phyloP scores from a whole-genome alignment of 2,888 invertebrate genomes.

The Lithophane semibrunnea region DNA sequence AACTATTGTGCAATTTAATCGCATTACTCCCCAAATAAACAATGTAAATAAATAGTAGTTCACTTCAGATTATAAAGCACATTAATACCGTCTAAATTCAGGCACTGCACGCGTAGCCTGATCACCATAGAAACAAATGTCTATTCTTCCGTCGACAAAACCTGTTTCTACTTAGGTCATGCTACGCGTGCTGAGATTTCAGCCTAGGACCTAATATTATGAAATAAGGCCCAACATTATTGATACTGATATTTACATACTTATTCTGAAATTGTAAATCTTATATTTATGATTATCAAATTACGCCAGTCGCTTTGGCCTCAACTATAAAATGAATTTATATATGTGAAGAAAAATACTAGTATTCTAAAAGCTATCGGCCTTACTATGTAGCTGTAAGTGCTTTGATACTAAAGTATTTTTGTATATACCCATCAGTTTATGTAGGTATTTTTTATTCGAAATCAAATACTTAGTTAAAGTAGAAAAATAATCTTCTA shows the following conservation, averaged over 20 bases:
- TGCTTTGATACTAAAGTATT: constrained; percentile 42
- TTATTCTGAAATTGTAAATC: constrained; percentile 2
- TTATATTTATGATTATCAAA: constrained; percentile 4
- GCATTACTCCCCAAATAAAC: neutral
- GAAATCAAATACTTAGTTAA: neutral
- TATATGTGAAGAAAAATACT: constrained; percentile 10
- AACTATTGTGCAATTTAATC: neutral
- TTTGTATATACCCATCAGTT: constrained; percentile 20
- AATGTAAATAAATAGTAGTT: neutral
- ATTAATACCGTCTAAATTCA: neutral
- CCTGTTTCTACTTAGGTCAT: no score
- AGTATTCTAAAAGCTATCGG: constrained; percentile 48
- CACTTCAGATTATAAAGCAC: constrained; percentile 16
- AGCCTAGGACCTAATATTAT: constrained; percentile 10
- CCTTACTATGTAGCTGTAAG: constrained; percentile 58
- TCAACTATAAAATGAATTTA: constrained; percentile 27
- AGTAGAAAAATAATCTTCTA: neutral
- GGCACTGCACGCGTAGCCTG: neutral
- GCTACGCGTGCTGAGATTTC: neutral
- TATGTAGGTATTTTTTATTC: constrained; percentile 6
- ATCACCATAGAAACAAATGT: no score
- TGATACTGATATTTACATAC: neutral
- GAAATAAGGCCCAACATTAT: neutral
- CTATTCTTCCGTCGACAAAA: no score
- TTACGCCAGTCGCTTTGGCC: constrained; percentile 21